Evolutionary conservation across 2,888 invertebrate species (phyloP), one percentile per base, ranked within the genome.

Genomic region (Standfussiana lucernea): DNA sequence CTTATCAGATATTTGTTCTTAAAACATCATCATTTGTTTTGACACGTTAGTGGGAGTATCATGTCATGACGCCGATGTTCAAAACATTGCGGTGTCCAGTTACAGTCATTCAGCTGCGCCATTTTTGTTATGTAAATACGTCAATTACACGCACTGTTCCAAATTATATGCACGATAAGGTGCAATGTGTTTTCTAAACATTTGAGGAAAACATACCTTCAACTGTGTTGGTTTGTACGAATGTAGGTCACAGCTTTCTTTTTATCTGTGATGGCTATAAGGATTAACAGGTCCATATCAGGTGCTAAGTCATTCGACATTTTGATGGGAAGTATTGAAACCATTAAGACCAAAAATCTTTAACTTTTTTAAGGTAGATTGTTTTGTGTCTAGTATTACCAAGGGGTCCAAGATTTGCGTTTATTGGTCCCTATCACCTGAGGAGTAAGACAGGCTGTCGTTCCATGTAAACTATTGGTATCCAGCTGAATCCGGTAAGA

Each of bases 61-160:
- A n/a, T 18, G 18, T n/a, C 40, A 50, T 85, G 85, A 84, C 82
- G 82, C 4, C 1, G 13, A 13, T 64, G 53, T 13, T 8, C 62
- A 75, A 53, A 82, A 77, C 59, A 82, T 59, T 40, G 35, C 21
- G 28, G 82, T 56, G 28, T 85, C 40, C 32, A 13, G 28, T 82
- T 77, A 72, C 85, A 61, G 47, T 71, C 72, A 75, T 70, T 82
- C 75, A 75, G 24, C 47, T 72, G 42, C 71, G 61, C 21, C 59
- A 42, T 40, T 47, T 13, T 77, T 82, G 75, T 82, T 71, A 67
- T 72, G 82, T 72, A 53, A 82, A 82, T 72, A 82, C 40, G 67
- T 35, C 62, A 67, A 72, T 74, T 45, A 66, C 13, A 45, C 13
- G 37, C 66, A 72, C 67, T 62, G 59, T 62, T 68, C 24, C 21